Base-by-base conservation (phyloP, 2,113 vertebrate species). In the Ochotona princeps region DNA sequence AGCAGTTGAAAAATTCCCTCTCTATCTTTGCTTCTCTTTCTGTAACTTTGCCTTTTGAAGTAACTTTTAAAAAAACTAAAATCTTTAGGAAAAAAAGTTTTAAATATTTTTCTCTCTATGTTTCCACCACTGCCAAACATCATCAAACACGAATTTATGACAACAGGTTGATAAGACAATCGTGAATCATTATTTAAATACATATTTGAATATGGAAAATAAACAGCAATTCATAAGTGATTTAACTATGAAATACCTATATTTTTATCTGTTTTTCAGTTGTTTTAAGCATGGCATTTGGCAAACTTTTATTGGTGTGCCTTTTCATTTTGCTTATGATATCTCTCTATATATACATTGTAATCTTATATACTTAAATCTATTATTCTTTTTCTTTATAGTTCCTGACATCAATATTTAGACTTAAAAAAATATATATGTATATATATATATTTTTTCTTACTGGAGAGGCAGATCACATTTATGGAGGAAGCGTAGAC, bases 351-450 rank as follows among this genome's bases (percentile, higher is more conserved):
- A 2, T 67, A 74, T 1, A 26, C 51, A 83, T 61, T 60, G 44
- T 72, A 87, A 72, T 70, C 78, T 69, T 76, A 86, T 4, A 86
- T 8, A 74, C 11, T 60, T 83, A 60, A 67, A 35, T 69, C 2
- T 89, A 75, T 75, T 67, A 30, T 76, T 86, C 15, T 51, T 76
- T 88, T 54, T 66, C 54, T 51, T 92, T 83, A 60, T 38, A 57
- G 38, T 70, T 80, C 61, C 30, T 60, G 26, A 38, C 20, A 12
- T 76, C 61, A 84, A 76, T 8, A 28, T 1, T 8, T 79, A 89
- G 72, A 15, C 47, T 89, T 89, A 57, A 80, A 61, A 44, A 44
- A 44, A 44, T 44, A 44, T 44, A 44, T 44, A 4, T 44, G 6
- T 44, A n/a, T n/a, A n/a, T n/a, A n/a, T n/a, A n/a, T n/a, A n/a